These are phyloP conservation scores for Alligator mississippiensis DNA, from an alignment of 2,113 vertebrate genomes.

Conservation along the genomic window DNA sequence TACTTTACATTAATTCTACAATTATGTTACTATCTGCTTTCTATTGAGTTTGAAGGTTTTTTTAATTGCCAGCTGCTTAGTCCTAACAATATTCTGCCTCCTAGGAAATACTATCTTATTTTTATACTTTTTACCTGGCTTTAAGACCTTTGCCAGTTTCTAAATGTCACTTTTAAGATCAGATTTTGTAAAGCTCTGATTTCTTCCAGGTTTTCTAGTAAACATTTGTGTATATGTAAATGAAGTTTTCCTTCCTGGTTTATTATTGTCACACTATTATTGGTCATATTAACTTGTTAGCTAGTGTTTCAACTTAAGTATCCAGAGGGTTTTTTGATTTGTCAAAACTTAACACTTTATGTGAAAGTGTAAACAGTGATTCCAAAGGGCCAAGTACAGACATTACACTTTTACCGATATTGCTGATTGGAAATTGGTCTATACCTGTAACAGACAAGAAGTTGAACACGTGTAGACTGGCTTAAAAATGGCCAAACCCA, in stretches of 20 bases:
- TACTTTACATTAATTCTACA: conserved; percentile 21
- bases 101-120: not conserved
- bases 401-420: too few species aligned
- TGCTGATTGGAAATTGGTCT: too few species aligned
- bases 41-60: conserved; percentile 20
- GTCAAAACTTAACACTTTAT: too few species aligned
- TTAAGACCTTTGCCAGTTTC: conserved; percentile 21
- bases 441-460: too few species aligned
- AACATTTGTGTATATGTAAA: not conserved
- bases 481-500: too few species aligned
- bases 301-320: not conserved
- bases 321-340: too few species aligned
- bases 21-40: conserved; percentile 58
- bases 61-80: conserved; percentile 41
- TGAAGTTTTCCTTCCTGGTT: not conserved
- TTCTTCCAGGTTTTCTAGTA: conserved; percentile 1
- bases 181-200: not conserved
- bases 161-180: not conserved
- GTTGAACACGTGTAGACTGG: too few species aligned
- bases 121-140: not conserved
- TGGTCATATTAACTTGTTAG: not conserved
- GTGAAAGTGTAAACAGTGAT: too few species aligned
- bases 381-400: too few species aligned
- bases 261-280: not conserved
- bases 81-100: conserved; percentile 22